These are phyloP conservation scores for Crotalus horridus DNA, from an alignment of 2,113 vertebrate species.

Conservation along the genomic window DNA sequence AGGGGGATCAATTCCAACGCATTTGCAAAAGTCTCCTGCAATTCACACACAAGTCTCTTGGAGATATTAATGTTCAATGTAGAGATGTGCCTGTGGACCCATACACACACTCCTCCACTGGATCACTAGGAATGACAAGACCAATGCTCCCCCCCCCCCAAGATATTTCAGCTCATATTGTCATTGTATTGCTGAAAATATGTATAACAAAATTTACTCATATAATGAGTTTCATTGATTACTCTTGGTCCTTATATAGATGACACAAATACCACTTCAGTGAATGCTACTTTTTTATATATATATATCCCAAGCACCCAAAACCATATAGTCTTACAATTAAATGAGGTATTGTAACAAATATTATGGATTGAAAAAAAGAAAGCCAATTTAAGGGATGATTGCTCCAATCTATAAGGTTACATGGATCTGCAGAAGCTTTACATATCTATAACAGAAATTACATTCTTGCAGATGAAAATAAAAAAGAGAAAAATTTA, in stretches of 20 bases:
- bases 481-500: background rate
- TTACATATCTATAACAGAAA: constrained; percentile 9
- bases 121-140: too few species aligned
- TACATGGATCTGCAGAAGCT: background rate
- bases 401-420: constrained; percentile 3
- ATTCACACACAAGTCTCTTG: background rate
- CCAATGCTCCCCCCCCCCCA: too few species aligned
- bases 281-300: background rate
- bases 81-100: background rate
- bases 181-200: background rate
- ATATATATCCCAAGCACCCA: background rate
- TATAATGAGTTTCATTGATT: background rate
- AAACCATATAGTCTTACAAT: background rate
- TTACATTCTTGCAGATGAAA: constrained; percentile 23
- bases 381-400: background rate
- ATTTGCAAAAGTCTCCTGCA: background rate
- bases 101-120: background rate
- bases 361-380: constrained; percentile 26
- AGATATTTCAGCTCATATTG: background rate
- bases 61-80: background rate
- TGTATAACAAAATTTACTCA: background rate
- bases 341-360: constrained; percentile 7
- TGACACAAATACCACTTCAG: background rate
- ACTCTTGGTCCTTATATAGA: background rate
- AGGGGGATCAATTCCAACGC: background rate